Conservation (phyloP, 2,888 invertebrate genomes). For the Mayetiola destructor region DNA sequence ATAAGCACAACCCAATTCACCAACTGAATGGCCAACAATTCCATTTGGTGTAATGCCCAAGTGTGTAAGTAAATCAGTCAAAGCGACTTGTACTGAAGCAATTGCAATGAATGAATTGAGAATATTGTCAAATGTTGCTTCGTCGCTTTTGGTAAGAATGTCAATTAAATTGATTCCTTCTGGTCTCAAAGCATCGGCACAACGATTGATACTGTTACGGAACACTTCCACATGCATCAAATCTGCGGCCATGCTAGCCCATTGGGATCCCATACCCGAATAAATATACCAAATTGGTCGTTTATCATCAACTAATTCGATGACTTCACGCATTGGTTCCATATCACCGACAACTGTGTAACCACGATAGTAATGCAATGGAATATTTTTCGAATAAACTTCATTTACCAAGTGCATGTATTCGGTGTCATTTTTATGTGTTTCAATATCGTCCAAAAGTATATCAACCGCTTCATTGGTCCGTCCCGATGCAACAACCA, state of each 20-base stretch:
- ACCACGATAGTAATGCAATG: conserved; percentile 69
- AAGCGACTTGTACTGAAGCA: conserved; percentile 88
- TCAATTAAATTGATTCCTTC: conserved; percentile 72
- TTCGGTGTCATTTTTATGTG: conserved; percentile 51
- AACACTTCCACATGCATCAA: conserved; percentile 74
- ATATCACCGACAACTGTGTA: conserved; percentile 48
- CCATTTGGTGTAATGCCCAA: conserved; percentile 78
- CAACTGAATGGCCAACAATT: conserved; percentile 81
- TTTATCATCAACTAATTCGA: conserved; percentile 40
- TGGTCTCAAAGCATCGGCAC: conserved; percentile 60
- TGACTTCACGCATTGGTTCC: conserved; percentile 37
- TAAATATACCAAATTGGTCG: conserved; percentile 90
- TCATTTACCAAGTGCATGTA: conserved; percentile 63
- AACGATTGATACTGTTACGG: conserved; percentile 58
- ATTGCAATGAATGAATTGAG: conserved; percentile 85
- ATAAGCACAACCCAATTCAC: conserved; percentile 71
- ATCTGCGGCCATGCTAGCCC: conserved; percentile 87
- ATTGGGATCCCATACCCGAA: conserved; percentile 97
- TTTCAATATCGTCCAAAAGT: conserved; percentile 48
- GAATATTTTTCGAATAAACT: conserved; percentile 52
- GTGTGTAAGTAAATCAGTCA: conserved; percentile 72
- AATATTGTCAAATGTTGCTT: conserved; percentile 68
- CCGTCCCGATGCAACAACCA: conserved; percentile 70
- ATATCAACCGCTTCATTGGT: conserved; percentile 61
- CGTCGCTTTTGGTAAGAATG: conserved; percentile 59